Conservation (phyloP, 1,140 invertebrate genomes). For the Aradophagus sp. region DNA sequence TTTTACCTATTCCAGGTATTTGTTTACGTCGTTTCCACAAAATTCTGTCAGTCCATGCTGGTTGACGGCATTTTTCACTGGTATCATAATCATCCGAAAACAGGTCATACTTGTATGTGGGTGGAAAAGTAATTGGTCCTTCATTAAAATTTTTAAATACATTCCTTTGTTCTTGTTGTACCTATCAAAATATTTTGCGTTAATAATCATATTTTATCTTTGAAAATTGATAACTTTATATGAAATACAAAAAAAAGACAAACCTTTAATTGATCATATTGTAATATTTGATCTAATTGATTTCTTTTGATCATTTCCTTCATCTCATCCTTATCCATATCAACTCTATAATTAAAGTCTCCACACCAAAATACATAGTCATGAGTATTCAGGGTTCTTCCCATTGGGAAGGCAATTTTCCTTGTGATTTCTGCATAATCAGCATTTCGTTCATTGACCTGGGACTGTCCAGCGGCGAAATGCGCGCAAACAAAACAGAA, state of each 20-base stretch:
- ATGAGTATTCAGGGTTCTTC: slow-evolving; percentile 92
- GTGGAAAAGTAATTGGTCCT: slow-evolving; percentile 93
- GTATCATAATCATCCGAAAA: slow-evolving; percentile 99
- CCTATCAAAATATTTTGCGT: slow-evolving; percentile 59
- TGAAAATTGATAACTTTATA: no score
- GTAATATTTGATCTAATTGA: slow-evolving; percentile 86
- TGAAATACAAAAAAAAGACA: no score
- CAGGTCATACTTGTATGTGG: slow-evolving; percentile 99
- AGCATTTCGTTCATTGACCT: slow-evolving; percentile 95
- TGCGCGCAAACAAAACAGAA: slow-evolving; percentile 99
- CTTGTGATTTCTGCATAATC: slow-evolving; percentile 97
- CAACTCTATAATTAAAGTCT: slow-evolving; percentile 99
- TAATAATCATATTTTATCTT: no score
- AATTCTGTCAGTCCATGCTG: slow-evolving; percentile 98
- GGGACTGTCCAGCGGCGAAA: slow-evolving; percentile 98
- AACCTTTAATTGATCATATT: slow-evolving; percentile 92
- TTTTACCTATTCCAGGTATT: slow-evolving; percentile 79
- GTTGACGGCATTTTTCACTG: slow-evolving; percentile 96
- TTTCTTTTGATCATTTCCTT: slow-evolving; percentile 87
- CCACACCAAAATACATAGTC: slow-evolving; percentile 99
- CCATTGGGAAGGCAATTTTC: slow-evolving; percentile 96
- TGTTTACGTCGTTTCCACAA: slow-evolving; percentile 90
- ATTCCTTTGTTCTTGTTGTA: slow-evolving; percentile 86
- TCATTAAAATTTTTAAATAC: slow-evolving; percentile 97
- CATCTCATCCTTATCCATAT: slow-evolving; percentile 96